These are phyloP conservation scores for Saccostrea echinata DNA, from an alignment of 1,140 invertebrate species.

Conservation along the genomic window DNA sequence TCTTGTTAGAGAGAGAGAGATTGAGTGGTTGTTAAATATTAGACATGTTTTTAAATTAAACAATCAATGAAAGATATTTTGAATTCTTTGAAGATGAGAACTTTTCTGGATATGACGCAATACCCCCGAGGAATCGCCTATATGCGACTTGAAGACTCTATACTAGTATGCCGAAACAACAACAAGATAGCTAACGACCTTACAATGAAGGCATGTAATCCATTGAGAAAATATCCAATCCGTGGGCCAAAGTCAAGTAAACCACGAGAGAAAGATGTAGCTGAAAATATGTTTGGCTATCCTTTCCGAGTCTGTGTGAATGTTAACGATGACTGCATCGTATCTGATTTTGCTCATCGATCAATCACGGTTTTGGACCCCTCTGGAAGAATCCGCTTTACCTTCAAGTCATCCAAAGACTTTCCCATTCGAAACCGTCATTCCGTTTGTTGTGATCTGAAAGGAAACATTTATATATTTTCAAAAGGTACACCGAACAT, in stretches of 20 bases:
- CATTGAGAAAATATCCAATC: neutral
- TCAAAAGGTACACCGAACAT: slow-evolving; percentile 6
- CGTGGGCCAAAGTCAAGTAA: neutral
- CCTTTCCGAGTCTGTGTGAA: slow-evolving; percentile 1
- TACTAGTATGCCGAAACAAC: slow-evolving; percentile 14
- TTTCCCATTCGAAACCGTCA: neutral
- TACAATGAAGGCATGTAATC: neutral
- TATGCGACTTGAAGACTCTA: neutral
- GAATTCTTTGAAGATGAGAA: neutral
- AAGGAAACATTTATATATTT: slow-evolving; percentile 24
- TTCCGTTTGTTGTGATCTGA: slow-evolving; percentile 8
- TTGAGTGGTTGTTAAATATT: too few relatives aligned
- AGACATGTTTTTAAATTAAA: neutral
- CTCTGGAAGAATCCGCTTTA: neutral
- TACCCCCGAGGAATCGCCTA: slow-evolving; percentile 8
- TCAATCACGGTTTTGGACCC: neutral
- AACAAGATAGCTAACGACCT: neutral
- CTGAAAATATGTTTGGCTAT: neutral
- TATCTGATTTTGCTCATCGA: slow-evolving; percentile 10
- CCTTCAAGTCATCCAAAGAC: slow-evolving; percentile 12
- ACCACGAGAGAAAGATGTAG: neutral
- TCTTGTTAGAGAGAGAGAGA: neutral
- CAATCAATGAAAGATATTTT: neutral
- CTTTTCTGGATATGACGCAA: slow-evolving; percentile 23
- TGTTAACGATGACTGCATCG: neutral